These are phyloP conservation scores for Parauchenoglanis punctatus DNA, from an alignment of 2,797 vertebrate species.

Conservation along the genomic window DNA sequence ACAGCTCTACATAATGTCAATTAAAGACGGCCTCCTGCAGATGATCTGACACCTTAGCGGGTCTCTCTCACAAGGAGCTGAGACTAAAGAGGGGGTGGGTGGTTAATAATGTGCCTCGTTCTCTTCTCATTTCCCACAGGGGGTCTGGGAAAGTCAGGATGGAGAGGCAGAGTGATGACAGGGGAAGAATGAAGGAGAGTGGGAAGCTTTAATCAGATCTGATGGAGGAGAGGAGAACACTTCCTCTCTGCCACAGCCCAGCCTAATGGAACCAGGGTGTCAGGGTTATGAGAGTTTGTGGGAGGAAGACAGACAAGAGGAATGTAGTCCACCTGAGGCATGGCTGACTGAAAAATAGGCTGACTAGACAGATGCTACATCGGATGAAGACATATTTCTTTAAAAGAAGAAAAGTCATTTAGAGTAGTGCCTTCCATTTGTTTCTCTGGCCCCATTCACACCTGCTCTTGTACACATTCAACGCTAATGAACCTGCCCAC, in stretches of 20 bases:
- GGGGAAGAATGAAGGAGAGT: slow-evolving; percentile 23
- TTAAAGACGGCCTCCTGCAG: slow-evolving; percentile 23
- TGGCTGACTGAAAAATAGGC: background rate
- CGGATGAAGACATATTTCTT: background rate
- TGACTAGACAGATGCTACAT: background rate
- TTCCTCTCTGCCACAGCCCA: slow-evolving; percentile 40
- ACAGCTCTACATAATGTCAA: slow-evolving; percentile 14
- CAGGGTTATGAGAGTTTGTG: slow-evolving; percentile 15
- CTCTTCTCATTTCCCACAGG: slow-evolving; percentile 21
- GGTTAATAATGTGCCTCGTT: slow-evolving; percentile 40
- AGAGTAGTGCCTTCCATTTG: background rate
- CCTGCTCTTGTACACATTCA: background rate
- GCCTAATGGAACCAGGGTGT: slow-evolving; percentile 37
- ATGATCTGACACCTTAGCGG: slow-evolving; percentile 14
- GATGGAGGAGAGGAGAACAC: slow-evolving; percentile 20
- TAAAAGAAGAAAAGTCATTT: slow-evolving; percentile 1
- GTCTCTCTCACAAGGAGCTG: background rate
- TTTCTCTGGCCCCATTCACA: background rate
- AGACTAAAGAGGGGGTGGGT: background rate
- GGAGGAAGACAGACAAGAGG: slow-evolving; percentile 1
- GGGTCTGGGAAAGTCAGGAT: slow-evolving; percentile 17
- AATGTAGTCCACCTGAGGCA: background rate
- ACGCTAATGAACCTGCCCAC: background rate
- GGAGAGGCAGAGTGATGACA: slow-evolving; percentile 20
- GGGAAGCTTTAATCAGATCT: slow-evolving; percentile 51